Conservation (phyloP, 1,140 invertebrate genomes). For the Glomeris maerens region DNA sequence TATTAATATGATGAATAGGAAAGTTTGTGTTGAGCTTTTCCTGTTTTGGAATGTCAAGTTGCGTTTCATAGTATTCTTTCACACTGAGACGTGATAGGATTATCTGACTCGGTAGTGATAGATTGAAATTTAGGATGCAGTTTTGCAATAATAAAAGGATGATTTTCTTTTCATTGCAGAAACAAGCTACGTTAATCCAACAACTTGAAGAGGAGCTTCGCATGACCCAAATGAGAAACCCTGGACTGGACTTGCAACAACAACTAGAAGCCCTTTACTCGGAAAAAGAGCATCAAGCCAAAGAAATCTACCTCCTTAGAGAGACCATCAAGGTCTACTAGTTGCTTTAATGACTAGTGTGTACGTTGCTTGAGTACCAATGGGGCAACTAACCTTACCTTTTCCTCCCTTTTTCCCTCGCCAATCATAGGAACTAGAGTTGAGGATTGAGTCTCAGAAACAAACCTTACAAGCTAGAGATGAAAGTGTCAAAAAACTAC, state of each 20-base stretch:
- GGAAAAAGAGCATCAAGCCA: slow-evolving; percentile 85
- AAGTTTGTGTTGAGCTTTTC: too few relatives aligned
- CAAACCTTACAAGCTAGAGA: slow-evolving; percentile 88
- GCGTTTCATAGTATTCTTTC: too few relatives aligned
- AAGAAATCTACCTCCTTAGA: slow-evolving; percentile 85
- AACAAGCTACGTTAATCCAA: slow-evolving; percentile 86
- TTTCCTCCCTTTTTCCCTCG: too few relatives aligned
- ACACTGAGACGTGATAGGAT: too few relatives aligned
- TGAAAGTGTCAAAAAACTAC: slow-evolving; percentile 94
- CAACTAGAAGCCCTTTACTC: slow-evolving; percentile 81
- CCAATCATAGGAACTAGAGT: slow-evolving; percentile 71
- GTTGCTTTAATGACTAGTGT: too few relatives aligned
- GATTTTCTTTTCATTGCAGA: slow-evolving; percentile 44
- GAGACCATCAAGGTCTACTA: slow-evolving; percentile 94
- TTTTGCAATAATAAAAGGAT: too few relatives aligned
- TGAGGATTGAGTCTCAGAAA: slow-evolving; percentile 94
- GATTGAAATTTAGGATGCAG: too few relatives aligned
- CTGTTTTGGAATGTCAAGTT: too few relatives aligned
- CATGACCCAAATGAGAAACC: slow-evolving; percentile 57
- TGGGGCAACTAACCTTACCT: too few relatives aligned
- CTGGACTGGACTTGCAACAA: slow-evolving; percentile 74
- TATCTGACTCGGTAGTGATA: too few relatives aligned
- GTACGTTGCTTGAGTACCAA: too few relatives aligned
- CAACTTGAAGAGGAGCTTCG: slow-evolving; percentile 81
- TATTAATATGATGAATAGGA: too few relatives aligned